phyloP scores from a whole-genome alignment of 2,797 vertebrate species.

The Clarias pachynema region DNA sequence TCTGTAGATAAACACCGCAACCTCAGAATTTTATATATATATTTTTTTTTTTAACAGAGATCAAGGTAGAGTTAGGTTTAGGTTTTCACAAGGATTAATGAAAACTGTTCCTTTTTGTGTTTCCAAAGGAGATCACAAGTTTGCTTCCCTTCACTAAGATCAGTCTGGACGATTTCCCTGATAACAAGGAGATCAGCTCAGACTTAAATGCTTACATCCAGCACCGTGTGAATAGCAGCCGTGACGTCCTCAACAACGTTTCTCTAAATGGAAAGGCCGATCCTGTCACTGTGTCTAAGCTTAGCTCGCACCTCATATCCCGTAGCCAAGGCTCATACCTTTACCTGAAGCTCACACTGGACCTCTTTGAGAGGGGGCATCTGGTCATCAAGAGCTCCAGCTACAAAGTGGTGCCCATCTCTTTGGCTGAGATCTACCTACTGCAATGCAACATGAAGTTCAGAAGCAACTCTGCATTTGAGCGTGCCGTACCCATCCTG shows the following conservation, averaged over 20 bases:
- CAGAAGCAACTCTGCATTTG: constrained; percentile 91
- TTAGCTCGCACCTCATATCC: constrained; percentile 91
- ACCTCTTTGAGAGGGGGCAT: constrained; percentile 94
- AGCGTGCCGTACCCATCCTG: constrained; percentile 87
- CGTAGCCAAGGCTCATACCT: constrained; percentile 95
- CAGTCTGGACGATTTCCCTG: constrained; percentile 87
- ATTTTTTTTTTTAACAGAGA: background rate
- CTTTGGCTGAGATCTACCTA: constrained; percentile 92
- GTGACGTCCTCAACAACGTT: constrained; percentile 93
- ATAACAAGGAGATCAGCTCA: constrained; percentile 85
- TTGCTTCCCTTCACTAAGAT: constrained; percentile 84
- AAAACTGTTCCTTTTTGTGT: background rate
- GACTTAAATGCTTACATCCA: constrained; percentile 94
- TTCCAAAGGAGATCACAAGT: constrained; percentile 83
- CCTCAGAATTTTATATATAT: too few relatives aligned
- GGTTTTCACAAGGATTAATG: background rate
- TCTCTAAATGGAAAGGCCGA: constrained; percentile 94
- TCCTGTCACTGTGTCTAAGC: constrained; percentile 83
- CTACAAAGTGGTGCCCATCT: constrained; percentile 98
- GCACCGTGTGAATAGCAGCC: constrained; percentile 87
- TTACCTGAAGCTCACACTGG: constrained; percentile 95
- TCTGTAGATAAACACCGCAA: constrained; percentile 46
- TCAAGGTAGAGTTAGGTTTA: background rate
- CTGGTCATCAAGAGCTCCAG: constrained; percentile 97
- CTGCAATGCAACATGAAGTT: constrained; percentile 99